Base-by-base conservation (phyloP, 1,140 invertebrate genomes). In the Cephus cinctus region DNA sequence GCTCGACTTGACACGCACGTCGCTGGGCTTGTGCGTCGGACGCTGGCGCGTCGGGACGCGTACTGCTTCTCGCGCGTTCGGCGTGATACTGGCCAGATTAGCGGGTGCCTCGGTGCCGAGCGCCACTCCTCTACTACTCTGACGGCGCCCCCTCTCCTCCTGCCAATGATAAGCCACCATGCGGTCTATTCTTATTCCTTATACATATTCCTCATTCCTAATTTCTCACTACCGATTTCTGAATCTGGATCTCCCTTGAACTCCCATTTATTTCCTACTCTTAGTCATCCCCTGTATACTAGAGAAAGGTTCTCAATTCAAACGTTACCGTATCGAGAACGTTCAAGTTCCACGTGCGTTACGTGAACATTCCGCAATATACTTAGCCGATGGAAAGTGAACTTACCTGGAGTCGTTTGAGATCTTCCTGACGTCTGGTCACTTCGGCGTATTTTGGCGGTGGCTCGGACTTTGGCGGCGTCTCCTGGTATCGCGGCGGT, bases 51-150 rank as follows among this genome's bases (percentile, higher is more conserved):
- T 8, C 40, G 23, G 52, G 19, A 36, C 52, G 5, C 69, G 65
- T 72, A 61, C 65, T 67, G 57, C 54, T 61, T 75, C 71, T 65
- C 70, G 73, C 69, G 71, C 67, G 58, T 55, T 65, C 61, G 71
- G 69, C 69, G 73, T 72, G 68, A 71, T 65, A 76, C 73, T 74
- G 68, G 65, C 57, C 51, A 68, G 65, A 67, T 71, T 70, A 65
- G 67, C 62, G 62, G 63, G 59, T 62, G 69, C 61, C 62, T 69
- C 71, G 47, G 55, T 56, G 52, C 60, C 60, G 64, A 58, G 61
- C 65, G 51, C 55, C 42, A 50, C 52, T 49, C 63, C 64, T 63
- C 61, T 60, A 55, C 57, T 34, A 18, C 57, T 41, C 50, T 52
- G 9, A 50, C 50, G 52, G 47, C 56, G 59, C 34, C 49, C 54